A percentile compares a stretch with the other conserved stretches of the same genome.
Conservation (phyloP, 2,797 vertebrate species). For the Manis javanica region DNA sequence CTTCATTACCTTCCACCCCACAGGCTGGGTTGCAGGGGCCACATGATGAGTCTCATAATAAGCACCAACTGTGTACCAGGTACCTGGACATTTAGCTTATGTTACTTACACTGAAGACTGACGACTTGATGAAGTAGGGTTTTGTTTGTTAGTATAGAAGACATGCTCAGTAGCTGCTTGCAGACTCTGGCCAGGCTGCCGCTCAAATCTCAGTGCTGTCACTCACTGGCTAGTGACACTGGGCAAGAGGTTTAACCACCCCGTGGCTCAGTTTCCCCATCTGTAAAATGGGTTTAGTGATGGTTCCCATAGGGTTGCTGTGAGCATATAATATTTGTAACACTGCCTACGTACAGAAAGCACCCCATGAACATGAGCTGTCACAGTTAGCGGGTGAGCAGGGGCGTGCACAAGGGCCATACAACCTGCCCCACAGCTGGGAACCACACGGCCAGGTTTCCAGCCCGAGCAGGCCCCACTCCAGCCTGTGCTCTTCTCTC, state of each 20-base stretch:
- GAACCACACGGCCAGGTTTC: neutral
- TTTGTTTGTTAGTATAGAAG: neutral
- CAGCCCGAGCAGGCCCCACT: neutral
- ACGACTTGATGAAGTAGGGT: neutral
- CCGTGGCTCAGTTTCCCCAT: neutral
- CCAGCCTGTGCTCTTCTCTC: neutral
- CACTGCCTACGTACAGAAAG: neutral
- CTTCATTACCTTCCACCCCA: neutral
- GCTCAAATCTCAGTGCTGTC: neutral
- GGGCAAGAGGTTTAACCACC: neutral
- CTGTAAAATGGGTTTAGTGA: constrained; percentile 36
- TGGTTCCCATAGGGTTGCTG: too few species aligned
- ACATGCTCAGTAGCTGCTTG: neutral
- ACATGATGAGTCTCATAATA: neutral
- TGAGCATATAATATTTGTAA: neutral
- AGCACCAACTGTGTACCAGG: neutral
- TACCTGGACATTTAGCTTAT: neutral
- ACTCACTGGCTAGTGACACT: neutral
- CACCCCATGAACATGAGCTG: neutral
- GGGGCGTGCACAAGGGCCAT: neutral
- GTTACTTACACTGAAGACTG: neutral
- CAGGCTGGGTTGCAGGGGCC: neutral
- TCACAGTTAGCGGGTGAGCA: neutral
- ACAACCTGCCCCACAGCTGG: neutral
- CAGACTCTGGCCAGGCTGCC: neutral